A percentile compares a stretch with the other conserved stretches of the same genome.
Evolutionary conservation across 2,888 invertebrate genomes (phyloP).

Genomic region (Drosophila algonquin): DNA sequence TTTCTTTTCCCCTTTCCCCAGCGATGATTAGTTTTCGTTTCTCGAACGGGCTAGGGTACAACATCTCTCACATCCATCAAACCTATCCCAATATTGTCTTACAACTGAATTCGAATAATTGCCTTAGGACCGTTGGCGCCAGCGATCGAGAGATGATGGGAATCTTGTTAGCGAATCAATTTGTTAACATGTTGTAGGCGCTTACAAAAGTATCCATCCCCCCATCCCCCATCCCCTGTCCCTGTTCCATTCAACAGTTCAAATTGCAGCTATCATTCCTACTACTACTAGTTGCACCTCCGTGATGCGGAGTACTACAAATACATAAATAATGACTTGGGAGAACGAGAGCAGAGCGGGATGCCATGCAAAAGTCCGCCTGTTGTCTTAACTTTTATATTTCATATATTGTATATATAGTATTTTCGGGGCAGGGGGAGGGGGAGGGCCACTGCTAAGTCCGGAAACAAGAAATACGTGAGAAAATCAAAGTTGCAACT

Average conservation of each 20-base stretch:
- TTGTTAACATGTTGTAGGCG: constrained; percentile 62
- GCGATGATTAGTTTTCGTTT: constrained; percentile 64
- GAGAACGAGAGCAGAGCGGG: not conserved
- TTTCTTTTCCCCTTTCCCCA: constrained; percentile 39
- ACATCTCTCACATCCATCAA: constrained; percentile 43
- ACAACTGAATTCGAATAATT: constrained; percentile 48
- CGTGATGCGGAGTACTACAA: constrained; percentile 1
- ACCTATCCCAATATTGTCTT: constrained; percentile 46
- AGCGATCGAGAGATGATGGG: constrained; percentile 38
- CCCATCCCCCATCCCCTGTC: not conserved
- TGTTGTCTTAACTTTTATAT: not conserved
- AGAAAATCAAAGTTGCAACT: constrained; percentile 76
- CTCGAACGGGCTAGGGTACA: constrained; percentile 38
- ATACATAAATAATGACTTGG: constrained; percentile 31
- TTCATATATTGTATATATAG: not conserved
- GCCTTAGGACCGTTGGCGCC: constrained; percentile 65
- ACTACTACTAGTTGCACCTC: not conserved
- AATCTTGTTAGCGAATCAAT: constrained; percentile 70
- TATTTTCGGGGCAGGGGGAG: not conserved
- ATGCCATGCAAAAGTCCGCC: not conserved
- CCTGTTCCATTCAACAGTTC: not conserved
- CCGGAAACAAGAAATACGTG: constrained; percentile 83
- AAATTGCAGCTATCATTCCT: constrained; percentile 14
- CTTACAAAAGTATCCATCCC: constrained; percentile 15
- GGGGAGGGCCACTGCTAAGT: constrained; percentile 57